Conservation (phyloP, 2,113 vertebrate species). For the Elachura formosa region DNA sequence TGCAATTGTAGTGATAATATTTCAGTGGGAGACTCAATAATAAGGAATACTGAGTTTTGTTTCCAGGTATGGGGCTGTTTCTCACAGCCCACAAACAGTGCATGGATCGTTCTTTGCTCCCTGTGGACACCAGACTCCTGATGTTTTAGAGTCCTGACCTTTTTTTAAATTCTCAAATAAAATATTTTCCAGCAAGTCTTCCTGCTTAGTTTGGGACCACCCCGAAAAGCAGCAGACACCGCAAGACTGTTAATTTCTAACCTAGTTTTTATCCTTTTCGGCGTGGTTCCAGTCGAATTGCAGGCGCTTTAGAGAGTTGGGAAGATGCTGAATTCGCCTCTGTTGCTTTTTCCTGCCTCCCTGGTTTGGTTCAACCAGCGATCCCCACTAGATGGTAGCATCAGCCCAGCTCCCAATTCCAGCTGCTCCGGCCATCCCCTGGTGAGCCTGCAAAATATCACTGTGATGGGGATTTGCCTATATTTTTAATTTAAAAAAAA, state of each 20-base stretch:
- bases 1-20: background rate
- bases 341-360: background rate
- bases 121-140: no score
- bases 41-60: background rate
- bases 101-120: background rate
- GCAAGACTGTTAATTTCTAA: background rate
- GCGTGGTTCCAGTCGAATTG: background rate
- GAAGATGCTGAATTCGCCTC: fast-evolving
- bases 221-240: background rate
- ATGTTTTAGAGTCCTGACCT: background rate
- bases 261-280: background rate
- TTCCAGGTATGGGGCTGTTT: background rate
- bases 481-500: no score
- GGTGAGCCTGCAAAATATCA: background rate
- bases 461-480: background rate
- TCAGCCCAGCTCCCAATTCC: background rate
- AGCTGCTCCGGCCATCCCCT: fast-evolving
- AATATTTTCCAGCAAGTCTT: background rate
- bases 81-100: background rate
- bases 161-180: background rate
- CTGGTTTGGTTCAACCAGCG: fast-evolving
- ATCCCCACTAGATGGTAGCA: constrained; percentile 13
- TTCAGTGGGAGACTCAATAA: background rate
- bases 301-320: fast-evolving
- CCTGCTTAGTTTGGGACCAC: background rate